phyloP scores from a whole-genome alignment of 2,888 invertebrate genomes.

The Yponomeuta evonymella region DNA sequence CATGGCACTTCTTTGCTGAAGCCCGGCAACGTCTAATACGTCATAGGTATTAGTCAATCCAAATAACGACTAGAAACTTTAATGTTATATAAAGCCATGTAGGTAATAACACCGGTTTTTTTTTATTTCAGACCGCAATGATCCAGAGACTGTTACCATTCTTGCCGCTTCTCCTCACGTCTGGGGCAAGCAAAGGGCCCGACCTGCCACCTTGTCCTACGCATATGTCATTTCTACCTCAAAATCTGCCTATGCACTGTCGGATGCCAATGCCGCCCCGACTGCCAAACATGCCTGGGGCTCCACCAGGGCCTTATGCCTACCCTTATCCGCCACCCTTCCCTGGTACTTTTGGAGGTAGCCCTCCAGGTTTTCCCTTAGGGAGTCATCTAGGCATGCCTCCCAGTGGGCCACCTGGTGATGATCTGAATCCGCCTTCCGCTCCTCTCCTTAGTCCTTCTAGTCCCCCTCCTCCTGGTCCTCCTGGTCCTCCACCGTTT shows the following conservation, averaged over 20 bases:
- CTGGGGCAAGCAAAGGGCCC: conserved; percentile 32
- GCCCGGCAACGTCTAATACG: not conserved
- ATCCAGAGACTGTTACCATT: conserved; percentile 27
- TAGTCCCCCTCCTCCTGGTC: not conserved
- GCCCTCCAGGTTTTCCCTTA: conserved; percentile 6
- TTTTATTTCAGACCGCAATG: conserved; percentile 41
- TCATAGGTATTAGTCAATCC: not conserved
- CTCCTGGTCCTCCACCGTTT: not conserved
- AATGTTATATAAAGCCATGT: not conserved
- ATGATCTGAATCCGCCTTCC: not conserved
- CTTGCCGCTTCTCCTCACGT: conserved; percentile 20
- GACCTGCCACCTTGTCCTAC: conserved; percentile 58
- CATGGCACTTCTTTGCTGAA: not conserved
- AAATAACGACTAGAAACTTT: not conserved
- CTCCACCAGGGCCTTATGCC: not conserved
- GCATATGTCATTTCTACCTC: conserved; percentile 52
- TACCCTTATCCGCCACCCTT: not conserved
- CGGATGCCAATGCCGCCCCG: conserved; percentile 45
- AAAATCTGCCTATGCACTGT: conserved; percentile 64
- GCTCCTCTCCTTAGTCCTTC: not conserved
- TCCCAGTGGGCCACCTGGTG: not conserved
- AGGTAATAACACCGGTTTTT: conserved; percentile 3
- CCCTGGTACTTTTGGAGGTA: conserved; percentile 17
- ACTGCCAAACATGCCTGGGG: not conserved
- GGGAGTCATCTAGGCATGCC: conserved; percentile 19